These are phyloP conservation scores for Steinernema carpocapsae DNA, from an alignment of 2,888 invertebrate species.

Conservation along the genomic window DNA sequence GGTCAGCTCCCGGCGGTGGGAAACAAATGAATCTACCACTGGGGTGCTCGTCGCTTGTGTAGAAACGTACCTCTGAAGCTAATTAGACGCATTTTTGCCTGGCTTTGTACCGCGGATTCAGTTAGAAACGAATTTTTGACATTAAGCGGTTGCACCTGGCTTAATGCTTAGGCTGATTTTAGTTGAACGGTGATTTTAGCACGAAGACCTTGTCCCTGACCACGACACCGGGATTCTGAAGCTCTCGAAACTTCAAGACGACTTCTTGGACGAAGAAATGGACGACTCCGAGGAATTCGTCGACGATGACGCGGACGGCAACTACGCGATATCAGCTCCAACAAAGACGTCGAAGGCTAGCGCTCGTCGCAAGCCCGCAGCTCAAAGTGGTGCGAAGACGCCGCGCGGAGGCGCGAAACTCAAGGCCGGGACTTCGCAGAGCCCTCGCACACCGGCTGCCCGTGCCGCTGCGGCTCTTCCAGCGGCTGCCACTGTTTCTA, in stretches of 20 bases:
- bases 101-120: no score
- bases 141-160: not conserved
- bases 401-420: not conserved
- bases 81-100: not conserved
- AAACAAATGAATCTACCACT: not conserved
- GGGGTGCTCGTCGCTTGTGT: no score
- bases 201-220: conserved; percentile 23
- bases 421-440: conserved; percentile 12
- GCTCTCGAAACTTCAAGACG: conserved; percentile 3
- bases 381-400: not conserved
- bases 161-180: no score
- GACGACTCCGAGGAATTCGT: not conserved
- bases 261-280: conserved; percentile 3
- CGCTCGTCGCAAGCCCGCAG: not conserved
- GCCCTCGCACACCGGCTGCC: not conserved
- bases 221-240: conserved; percentile 21
- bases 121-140: not conserved
- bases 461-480: not conserved
- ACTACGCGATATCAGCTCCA: not conserved
- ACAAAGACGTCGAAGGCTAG: no score
- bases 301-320: conserved; percentile 5
- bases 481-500: not conserved
- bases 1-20: not conserved
- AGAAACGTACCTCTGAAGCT: no score
- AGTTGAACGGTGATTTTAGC: no score